These are phyloP conservation scores for Cotesia chilonis DNA, from an alignment of 1,140 invertebrate species.

Conservation along the genomic window DNA sequence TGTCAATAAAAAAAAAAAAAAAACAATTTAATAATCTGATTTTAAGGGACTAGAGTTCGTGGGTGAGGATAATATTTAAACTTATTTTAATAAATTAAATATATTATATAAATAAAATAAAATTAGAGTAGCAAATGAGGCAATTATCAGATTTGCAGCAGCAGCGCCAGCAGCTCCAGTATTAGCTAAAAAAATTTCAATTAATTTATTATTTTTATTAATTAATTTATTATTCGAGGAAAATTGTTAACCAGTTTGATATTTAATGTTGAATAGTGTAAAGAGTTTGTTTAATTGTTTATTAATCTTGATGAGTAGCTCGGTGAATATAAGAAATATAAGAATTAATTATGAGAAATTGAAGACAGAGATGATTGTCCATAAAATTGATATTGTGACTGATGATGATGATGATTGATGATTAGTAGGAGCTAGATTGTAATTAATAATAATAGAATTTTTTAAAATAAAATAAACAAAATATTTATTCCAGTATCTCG, in stretches of 20 bases:
- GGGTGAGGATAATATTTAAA: slow-evolving; percentile 20
- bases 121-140: slow-evolving; percentile 16
- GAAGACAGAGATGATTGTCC: slow-evolving; percentile 37
- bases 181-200: slow-evolving; percentile 38
- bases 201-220: slow-evolving; percentile 25
- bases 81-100: slow-evolving; percentile 30
- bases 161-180: slow-evolving; percentile 34
- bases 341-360: slow-evolving; percentile 35
- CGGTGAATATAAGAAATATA: not conserved
- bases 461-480: not conserved
- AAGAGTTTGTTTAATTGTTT: not conserved
- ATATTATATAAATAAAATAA: too few species aligned
- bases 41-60: slow-evolving; percentile 29
- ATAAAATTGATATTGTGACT: not conserved
- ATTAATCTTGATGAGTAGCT: slow-evolving; percentile 6
- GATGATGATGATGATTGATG: not conserved
- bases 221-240: slow-evolving; percentile 22
- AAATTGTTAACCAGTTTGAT: slow-evolving; percentile 26
- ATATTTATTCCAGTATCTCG: too few species aligned
- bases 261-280: not conserved
- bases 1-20: slow-evolving; percentile 42
- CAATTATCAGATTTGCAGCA: slow-evolving; percentile 37
- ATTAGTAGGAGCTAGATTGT: not conserved
- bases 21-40: slow-evolving; percentile 34
- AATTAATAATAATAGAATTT: not conserved